These are phyloP conservation scores for Drosophila anceps DNA, from an alignment of 2,888 invertebrate genomes.

Conservation along the genomic window DNA sequence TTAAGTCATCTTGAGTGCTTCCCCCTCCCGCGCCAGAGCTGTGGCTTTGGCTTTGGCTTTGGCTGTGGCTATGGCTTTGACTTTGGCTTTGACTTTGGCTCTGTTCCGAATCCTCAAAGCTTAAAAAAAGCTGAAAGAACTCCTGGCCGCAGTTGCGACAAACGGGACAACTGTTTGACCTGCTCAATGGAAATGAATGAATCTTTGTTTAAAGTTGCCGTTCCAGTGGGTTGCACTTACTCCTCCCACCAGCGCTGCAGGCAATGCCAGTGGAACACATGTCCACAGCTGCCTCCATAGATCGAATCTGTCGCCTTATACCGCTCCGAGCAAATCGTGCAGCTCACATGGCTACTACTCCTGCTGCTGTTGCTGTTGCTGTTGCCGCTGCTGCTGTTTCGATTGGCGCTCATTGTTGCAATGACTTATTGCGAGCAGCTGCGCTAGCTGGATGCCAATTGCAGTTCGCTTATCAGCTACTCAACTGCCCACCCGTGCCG, in stretches of 20 bases:
- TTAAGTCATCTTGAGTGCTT: neutral
- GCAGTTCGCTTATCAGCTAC: constrained; percentile 33
- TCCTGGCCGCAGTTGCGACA: constrained; percentile 53
- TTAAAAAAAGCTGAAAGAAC: constrained; percentile 61
- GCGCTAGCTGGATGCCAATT: neutral
- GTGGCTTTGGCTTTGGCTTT: neutral
- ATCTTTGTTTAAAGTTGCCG: neutral
- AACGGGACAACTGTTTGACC: constrained; percentile 70
- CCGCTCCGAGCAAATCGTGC: constrained; percentile 59
- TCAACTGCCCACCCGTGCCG: neutral
- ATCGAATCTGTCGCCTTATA: constrained; percentile 45
- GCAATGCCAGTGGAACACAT: constrained; percentile 61
- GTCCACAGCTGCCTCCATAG: constrained; percentile 56
- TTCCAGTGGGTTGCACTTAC: constrained; percentile 46
- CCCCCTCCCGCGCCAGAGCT: too few relatives aligned
- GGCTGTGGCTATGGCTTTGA: constrained; percentile 2
- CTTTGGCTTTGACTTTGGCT: constrained; percentile 2
- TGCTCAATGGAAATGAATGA: constrained; percentile 20
- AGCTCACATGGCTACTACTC: constrained; percentile 27
- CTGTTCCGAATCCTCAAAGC: constrained; percentile 56
- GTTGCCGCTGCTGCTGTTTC: constrained; percentile 11
- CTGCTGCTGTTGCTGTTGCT: neutral
- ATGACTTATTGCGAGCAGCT: constrained; percentile 7
- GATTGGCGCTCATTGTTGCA: constrained; percentile 36
- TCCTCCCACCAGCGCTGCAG: constrained; percentile 57